A percentile compares a stretch with the other conserved stretches of the same genome.
phyloP scores from a whole-genome alignment of 92 coral and sea anemone genomes.

The Diadumene lineata region DNA sequence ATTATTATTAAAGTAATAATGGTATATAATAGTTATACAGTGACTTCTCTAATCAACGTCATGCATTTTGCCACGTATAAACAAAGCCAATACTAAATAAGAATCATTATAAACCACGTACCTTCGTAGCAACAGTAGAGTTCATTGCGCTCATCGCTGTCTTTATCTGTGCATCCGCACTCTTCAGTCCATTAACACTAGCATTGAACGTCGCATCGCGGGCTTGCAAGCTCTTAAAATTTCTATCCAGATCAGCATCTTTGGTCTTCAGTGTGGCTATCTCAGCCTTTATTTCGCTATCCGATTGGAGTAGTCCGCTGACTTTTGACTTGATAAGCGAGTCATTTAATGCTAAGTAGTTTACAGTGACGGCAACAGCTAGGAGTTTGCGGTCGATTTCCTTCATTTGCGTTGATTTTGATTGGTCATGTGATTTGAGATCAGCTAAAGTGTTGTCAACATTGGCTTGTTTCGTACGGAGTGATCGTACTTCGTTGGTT shows the following conservation, averaged over 20 bases:
- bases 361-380: constrained; percentile 13
- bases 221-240: not conserved
- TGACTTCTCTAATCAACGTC: no score
- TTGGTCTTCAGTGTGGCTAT: constrained; percentile 10
- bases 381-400: constrained; percentile 2
- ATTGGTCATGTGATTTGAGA: constrained; percentile 9
- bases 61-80: no score
- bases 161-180: not conserved
- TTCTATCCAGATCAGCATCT: constrained; percentile 7
- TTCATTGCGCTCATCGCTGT: constrained; percentile 1
- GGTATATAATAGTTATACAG: no score
- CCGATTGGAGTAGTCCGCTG: not conserved
- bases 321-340: constrained; percentile 20
- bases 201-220: constrained; percentile 7
- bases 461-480: constrained; percentile 14
- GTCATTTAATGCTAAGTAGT: constrained; percentile 6
- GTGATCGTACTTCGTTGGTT: constrained; percentile 19
- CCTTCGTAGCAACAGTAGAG: constrained; percentile 4
- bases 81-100: no score
- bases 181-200: constrained; percentile 12
- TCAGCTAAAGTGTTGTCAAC: not conserved
- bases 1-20: no score
- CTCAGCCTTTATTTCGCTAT: not conserved
- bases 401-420: not conserved
- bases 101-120: not conserved